These are phyloP conservation scores for Macrophya alboannulata DNA, from an alignment of 2,888 invertebrate species.

Conservation along the genomic window DNA sequence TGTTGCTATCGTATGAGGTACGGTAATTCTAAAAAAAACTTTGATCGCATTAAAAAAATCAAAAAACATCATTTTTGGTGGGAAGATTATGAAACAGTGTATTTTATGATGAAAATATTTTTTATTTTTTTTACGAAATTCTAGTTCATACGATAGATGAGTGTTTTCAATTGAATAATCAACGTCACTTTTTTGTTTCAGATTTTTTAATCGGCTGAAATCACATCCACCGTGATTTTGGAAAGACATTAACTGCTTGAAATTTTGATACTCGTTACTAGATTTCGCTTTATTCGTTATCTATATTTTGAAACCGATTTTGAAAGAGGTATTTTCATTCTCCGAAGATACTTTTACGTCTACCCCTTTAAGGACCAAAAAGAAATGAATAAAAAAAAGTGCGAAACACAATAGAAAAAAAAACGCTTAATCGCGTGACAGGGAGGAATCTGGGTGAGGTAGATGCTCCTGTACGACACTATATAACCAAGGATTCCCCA, in stretches of 20 bases:
- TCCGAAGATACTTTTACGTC: neutral
- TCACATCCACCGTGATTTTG: neutral
- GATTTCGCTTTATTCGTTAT: neutral
- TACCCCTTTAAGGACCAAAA: neutral
- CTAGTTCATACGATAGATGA: neutral
- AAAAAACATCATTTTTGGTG: neutral
- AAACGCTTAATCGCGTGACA: constrained; percentile 19
- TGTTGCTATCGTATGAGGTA: neutral
- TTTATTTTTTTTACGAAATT: neutral
- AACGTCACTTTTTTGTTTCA: neutral
- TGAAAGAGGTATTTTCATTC: neutral
- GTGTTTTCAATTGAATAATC: neutral
- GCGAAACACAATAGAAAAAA: neutral
- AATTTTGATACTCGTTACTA: neutral
- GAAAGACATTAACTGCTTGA: neutral
- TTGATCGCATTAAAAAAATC: neutral
- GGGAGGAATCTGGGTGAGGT: constrained; percentile 1
- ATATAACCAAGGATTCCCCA: constrained; percentile 25
- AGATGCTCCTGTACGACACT: neutral
- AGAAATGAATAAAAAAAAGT: neutral
- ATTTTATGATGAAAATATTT: neutral
- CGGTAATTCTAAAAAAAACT: neutral
- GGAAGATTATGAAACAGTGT: neutral
- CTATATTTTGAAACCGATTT: neutral
- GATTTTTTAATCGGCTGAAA: neutral